Conservation (phyloP, 2,797 vertebrate species). For the Anabas testudineus region DNA sequence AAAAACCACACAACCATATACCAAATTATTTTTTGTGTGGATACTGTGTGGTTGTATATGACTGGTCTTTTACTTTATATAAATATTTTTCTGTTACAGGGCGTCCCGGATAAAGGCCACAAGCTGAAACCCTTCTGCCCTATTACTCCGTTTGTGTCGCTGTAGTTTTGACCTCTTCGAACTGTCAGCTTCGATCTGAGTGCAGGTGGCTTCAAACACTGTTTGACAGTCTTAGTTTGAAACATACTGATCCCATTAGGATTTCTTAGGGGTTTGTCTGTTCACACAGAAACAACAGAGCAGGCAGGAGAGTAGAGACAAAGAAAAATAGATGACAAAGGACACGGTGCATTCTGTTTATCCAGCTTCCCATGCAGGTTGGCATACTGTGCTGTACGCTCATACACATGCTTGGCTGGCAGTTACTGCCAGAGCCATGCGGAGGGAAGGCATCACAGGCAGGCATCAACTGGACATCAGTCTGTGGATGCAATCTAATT, state of each 20-base stretch:
- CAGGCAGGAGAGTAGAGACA: slow-evolving; percentile 60
- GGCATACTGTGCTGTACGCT: slow-evolving; percentile 43
- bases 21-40: too few relatives aligned
- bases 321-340: slow-evolving; percentile 46
- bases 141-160: too few relatives aligned
- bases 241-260: slow-evolving; percentile 39
- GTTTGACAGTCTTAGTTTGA: slow-evolving; percentile 33
- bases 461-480: slow-evolving; percentile 67
- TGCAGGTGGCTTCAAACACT: background rate
- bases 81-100: too few relatives aligned
- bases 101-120: too few relatives aligned
- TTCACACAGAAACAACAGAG: slow-evolving; percentile 59
- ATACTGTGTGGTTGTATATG: too few relatives aligned
- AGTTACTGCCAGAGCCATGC: slow-evolving; percentile 71
- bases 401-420: slow-evolving; percentile 80
- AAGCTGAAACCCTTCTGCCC: too few relatives aligned
- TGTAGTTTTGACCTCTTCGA: too few relatives aligned
- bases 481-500: slow-evolving; percentile 39
- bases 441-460: slow-evolving; percentile 58
- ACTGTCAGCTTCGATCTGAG: background rate
- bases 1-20: too few relatives aligned
- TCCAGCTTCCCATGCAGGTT: slow-evolving; percentile 78
- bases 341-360: slow-evolving; percentile 56
- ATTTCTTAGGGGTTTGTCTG: slow-evolving; percentile 17
- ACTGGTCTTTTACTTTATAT: too few relatives aligned